phyloP scores from a whole-genome alignment of 2,888 invertebrate genomes.

The Gymnoscelis rufifasciata region DNA sequence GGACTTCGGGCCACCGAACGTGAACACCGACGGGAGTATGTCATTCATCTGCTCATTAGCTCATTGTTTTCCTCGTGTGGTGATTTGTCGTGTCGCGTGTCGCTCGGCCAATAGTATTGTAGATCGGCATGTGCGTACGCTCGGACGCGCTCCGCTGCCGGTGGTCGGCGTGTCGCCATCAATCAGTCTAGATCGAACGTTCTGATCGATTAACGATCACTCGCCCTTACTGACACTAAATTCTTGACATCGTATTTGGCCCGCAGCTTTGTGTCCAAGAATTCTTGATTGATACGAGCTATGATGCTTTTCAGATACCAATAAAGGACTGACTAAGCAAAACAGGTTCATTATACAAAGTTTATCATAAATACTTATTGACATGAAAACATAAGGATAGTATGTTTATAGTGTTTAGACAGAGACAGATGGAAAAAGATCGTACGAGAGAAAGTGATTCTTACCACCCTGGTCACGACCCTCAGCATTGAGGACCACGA shows the following conservation, averaged over 20 bases:
- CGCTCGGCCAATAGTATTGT: conserved; percentile 60
- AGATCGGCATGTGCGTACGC: conserved; percentile 53
- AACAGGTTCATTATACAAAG: no score
- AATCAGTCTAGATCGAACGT: conserved; percentile 69
- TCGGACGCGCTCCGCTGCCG: conserved; percentile 42
- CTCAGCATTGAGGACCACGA: no score
- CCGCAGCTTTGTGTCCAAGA: conserved; percentile 35
- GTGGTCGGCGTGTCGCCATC: conserved; percentile 61
- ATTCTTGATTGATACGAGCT: conserved; percentile 19
- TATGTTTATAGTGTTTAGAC: no score
- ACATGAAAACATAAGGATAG: no score
- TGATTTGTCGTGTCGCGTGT: conserved; percentile 62
- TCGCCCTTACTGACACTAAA: conserved; percentile 46
- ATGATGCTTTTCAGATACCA: conserved; percentile 9
- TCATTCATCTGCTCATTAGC: conserved; percentile 76
- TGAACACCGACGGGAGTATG: conserved; percentile 52
- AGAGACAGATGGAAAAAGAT: no score
- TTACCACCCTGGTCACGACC: no score
- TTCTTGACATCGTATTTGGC: conserved; percentile 48
- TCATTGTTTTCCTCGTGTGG: conserved; percentile 70
- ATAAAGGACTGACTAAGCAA: background rate
- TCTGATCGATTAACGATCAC: conserved; percentile 63
- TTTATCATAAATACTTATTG: no score
- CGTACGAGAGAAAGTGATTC: no score
- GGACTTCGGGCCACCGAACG: conserved; percentile 44